A percentile compares a stretch with the other conserved stretches of the same genome.
Evolutionary conservation across 2,888 invertebrate genomes (phyloP).

Genomic region (Limnephilus lunatus): DNA sequence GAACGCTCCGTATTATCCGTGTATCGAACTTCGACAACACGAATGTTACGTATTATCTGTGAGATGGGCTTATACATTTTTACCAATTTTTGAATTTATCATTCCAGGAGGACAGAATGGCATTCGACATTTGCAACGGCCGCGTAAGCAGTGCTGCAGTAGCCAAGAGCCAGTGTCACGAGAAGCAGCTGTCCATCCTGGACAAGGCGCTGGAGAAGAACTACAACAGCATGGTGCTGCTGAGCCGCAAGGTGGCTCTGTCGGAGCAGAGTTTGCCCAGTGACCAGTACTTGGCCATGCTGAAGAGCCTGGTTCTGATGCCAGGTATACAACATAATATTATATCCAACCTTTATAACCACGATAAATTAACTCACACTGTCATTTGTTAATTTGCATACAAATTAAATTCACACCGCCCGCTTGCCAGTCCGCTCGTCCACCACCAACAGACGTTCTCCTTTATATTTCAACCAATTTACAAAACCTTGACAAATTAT

Average conservation of each 20-base stretch:
- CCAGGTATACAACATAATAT: constrained; percentile 51
- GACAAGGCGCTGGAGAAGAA: constrained; percentile 80
- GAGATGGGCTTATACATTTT: too few relatives aligned
- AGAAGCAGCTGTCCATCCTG: constrained; percentile 80
- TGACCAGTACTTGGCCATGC: constrained; percentile 63
- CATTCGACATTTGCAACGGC: constrained; percentile 64
- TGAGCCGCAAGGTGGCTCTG: constrained; percentile 71
- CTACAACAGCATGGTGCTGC: constrained; percentile 75
- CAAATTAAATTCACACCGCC: too few relatives aligned
- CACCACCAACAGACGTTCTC: too few relatives aligned
- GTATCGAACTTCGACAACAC: too few relatives aligned
- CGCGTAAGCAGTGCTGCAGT: constrained; percentile 67
- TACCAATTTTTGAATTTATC: background rate
- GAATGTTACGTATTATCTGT: too few relatives aligned
- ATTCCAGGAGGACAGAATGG: constrained; percentile 63
- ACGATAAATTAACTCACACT: too few relatives aligned
- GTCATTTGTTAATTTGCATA: too few relatives aligned
- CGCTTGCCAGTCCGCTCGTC: too few relatives aligned
- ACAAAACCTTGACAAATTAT: too few relatives aligned
- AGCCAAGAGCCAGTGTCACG: constrained; percentile 68
- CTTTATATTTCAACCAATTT: too few relatives aligned
- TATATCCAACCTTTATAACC: too few relatives aligned
- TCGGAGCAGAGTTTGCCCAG: constrained; percentile 62
- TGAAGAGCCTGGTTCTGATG: constrained; percentile 58
- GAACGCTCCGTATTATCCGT: too few relatives aligned